These are phyloP conservation scores for Caenorhabditis sulstoni DNA, from an alignment of 2,888 invertebrate genomes.

Conservation along the genomic window DNA sequence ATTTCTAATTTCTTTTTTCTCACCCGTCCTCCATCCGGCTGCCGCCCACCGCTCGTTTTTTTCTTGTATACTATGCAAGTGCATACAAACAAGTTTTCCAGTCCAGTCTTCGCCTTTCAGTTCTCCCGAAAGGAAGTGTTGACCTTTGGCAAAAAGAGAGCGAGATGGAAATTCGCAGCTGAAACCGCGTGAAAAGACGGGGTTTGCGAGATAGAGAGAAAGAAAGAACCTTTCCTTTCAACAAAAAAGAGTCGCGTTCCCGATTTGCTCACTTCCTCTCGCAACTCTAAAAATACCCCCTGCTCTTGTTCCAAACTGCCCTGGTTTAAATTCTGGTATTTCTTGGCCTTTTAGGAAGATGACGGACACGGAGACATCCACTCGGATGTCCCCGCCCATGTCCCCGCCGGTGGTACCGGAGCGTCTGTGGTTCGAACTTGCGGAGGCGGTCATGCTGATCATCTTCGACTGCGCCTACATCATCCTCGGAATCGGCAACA, in stretches of 20 bases:
- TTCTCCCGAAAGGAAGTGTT: conserved; percentile 21
- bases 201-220: not conserved
- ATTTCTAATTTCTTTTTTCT: conserved; percentile 36
- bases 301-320: not conserved
- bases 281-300: not conserved
- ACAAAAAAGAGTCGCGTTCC: not conserved
- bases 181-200: conserved; percentile 31
- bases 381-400: conserved; percentile 6
- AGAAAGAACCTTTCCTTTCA: not conserved
- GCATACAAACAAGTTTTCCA: conserved; percentile 43
- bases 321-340: not conserved
- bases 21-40: not conserved
- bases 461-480: conserved; percentile 14
- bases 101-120: conserved; percentile 11
- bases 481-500: conserved; percentile 10
- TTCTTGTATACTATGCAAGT: conserved; percentile 24
- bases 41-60: conserved; percentile 1
- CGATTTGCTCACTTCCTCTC: too few relatives aligned
- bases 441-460: conserved; percentile 24
- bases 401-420: conserved; percentile 24
- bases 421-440: conserved; percentile 33
- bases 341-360: conserved; percentile 2
- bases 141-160: conserved; percentile 17
- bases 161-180: conserved; percentile 32
- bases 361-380: conserved; percentile 26